Percentiles rank a stretch among this genome's conserved stretches.
These are phyloP conservation scores for Gastracanthus pulcherrimus DNA, from an alignment of 2,888 invertebrate genomes.

Conservation along the genomic window DNA sequence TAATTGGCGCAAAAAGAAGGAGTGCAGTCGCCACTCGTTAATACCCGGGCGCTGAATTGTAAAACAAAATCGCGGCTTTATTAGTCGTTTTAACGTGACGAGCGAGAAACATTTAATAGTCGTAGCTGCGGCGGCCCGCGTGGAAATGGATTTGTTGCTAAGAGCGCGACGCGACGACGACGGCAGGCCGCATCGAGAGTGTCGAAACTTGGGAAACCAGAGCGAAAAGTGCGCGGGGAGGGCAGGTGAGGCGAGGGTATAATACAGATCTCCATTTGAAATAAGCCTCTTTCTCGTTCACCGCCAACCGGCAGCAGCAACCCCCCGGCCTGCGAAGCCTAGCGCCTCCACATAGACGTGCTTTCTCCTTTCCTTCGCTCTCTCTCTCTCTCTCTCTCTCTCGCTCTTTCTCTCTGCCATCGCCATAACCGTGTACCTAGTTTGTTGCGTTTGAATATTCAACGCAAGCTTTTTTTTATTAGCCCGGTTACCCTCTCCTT, in stretches of 20 bases:
- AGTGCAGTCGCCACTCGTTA: constrained; percentile 43
- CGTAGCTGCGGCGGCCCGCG: neutral
- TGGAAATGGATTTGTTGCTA: constrained; percentile 58
- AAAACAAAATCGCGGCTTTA: constrained; percentile 53
- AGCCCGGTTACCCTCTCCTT: constrained; percentile 70
- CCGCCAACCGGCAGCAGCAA: constrained; percentile 23
- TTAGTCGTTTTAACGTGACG: constrained; percentile 53
- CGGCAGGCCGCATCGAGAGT: constrained; percentile 30
- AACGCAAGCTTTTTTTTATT: constrained; percentile 74
- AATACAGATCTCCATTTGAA: constrained; percentile 78
- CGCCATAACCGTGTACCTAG: constrained; percentile 74
- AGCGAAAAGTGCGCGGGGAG: constrained; percentile 71
- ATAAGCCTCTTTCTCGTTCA: constrained; percentile 72
- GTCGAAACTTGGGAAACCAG: constrained; percentile 68
- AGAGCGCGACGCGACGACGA: constrained; percentile 29
- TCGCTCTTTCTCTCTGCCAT: constrained; percentile 54
- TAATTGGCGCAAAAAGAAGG: constrained; percentile 54
- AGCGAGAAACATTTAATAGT: constrained; percentile 52
- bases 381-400: constrained; percentile 55
- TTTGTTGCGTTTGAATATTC: constrained; percentile 78
- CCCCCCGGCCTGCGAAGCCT: constrained; percentile 1
- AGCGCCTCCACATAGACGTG: constrained; percentile 7
- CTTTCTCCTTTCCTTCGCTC: constrained; percentile 56
- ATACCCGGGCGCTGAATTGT: constrained; percentile 50
- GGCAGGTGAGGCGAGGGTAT: constrained; percentile 71